Conservation (phyloP, 2,113 vertebrate genomes). For the Manacus vitellinus region DNA sequence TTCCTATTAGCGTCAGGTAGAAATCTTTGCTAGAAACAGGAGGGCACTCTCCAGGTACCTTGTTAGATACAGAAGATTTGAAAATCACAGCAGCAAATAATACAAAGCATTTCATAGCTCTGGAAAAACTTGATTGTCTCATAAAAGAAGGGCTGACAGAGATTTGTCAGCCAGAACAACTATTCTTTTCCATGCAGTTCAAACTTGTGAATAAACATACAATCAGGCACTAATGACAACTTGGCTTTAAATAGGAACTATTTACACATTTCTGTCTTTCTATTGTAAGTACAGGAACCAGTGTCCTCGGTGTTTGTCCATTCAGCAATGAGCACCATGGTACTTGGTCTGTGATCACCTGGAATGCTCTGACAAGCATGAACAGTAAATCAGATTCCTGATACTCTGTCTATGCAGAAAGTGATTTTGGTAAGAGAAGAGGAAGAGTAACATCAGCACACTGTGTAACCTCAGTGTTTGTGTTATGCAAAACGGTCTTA, state of each 20-base stretch:
- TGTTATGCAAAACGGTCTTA: not conserved
- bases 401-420: not conserved
- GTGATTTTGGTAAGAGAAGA: not conserved
- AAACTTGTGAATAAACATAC: not conserved
- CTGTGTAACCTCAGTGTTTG: not conserved
- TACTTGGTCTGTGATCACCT: not conserved
- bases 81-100: not conserved
- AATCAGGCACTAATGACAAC: not conserved
- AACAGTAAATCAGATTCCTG: not conserved
- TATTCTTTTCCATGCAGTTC: not conserved
- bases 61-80: not conserved
- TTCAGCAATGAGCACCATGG: not conserved
- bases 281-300: not conserved
- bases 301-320: not conserved
- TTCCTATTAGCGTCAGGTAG: constrained; percentile 28
- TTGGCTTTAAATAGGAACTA: not conserved
- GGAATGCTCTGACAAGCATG: not conserved
- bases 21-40: not conserved
- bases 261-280: not conserved
- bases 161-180: not conserved
- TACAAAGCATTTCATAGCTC: not conserved
- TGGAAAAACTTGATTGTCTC: not conserved
- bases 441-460: not conserved
- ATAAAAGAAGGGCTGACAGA: not conserved
- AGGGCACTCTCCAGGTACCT: not conserved